Evolutionary conservation across 2,888 invertebrate species (phyloP), one percentile per base, ranked within the genome.

Genomic region (Schrankia costaestrigalis): DNA sequence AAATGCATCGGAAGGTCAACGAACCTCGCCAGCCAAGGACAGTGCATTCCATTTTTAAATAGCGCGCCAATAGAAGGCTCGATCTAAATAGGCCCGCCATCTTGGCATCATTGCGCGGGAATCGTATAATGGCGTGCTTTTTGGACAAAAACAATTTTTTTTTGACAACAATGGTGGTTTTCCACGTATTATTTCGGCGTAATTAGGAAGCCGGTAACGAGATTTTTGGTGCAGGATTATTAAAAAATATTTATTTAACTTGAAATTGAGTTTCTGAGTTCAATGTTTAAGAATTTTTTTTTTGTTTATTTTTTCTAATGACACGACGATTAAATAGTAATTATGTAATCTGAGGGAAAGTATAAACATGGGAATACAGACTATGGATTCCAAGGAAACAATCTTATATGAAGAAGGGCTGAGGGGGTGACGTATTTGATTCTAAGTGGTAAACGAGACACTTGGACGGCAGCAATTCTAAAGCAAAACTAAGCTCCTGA

Each of bases 11-110:
- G 78, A 80, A 86, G 87, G 85, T 86, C 80, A 72, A 84, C 78
- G 86, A 83, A 80, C 86, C 71, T 63, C 41, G 66, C 65, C 62
- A 73, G 66, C 85, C 86, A 87, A 87, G 87, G 87, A 87, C 87
- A 87, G 80, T 79, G 86, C 86, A 87, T 85, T 86, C 83, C 82
- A 82, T 86, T 86, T 86, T 86, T 84, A 80, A 84, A 84, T 87
- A 85, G 86, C 85, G 75, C 78, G 71, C 85, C 85, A 83, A 85
- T 85, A 85, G 85, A 83, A 78, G 76, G 78, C 78, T 71, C 71
- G 74, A 77, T 84, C 87, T 87, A 86, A 86, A 84, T 84, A 84
- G 80, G 73, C 56, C 79, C 72, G 86, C 86, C 87, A 86, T 87
- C 79, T 85, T 86, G 80, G 58, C 78, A 74, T 83, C 80, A 75